phyloP scores from a whole-genome alignment of 2,113 vertebrate species.

The Rostratula benghalensis region DNA sequence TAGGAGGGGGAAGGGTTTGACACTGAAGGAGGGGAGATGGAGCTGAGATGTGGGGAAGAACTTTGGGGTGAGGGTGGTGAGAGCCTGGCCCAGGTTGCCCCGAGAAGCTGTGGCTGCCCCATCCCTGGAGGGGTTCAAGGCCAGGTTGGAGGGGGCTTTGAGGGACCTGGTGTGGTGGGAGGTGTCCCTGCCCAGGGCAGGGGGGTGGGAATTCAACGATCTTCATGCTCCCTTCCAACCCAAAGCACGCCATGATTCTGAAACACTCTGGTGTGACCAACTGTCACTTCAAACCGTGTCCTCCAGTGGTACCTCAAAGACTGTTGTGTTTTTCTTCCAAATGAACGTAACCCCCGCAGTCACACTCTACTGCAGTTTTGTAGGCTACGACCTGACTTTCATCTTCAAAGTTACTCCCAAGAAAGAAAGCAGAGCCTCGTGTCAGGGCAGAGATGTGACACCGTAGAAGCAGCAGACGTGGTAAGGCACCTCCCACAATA shows the following conservation, averaged over 20 bases:
- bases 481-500: conserved; percentile 12
- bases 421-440: background rate
- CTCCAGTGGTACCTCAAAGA: background rate
- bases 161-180: too few species aligned
- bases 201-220: too few species aligned
- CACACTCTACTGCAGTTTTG: background rate
- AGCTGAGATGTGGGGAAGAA: too few species aligned
- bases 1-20: too few species aligned
- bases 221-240: too few species aligned
- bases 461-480: background rate
- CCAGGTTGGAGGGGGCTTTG: too few species aligned
- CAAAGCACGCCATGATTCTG: background rate
- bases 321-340: background rate
- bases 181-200: too few species aligned
- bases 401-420: background rate
- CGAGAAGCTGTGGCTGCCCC: too few species aligned
- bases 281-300: background rate
- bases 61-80: too few species aligned
- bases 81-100: too few species aligned
- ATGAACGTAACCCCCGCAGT: background rate
- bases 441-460: background rate
- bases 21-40: too few species aligned
- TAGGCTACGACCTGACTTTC: background rate
- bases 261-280: background rate
- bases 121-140: too few species aligned